These are phyloP conservation scores for Zaprionus kolodkinae DNA, from an alignment of 1,140 invertebrate genomes.

Conservation along the genomic window DNA sequence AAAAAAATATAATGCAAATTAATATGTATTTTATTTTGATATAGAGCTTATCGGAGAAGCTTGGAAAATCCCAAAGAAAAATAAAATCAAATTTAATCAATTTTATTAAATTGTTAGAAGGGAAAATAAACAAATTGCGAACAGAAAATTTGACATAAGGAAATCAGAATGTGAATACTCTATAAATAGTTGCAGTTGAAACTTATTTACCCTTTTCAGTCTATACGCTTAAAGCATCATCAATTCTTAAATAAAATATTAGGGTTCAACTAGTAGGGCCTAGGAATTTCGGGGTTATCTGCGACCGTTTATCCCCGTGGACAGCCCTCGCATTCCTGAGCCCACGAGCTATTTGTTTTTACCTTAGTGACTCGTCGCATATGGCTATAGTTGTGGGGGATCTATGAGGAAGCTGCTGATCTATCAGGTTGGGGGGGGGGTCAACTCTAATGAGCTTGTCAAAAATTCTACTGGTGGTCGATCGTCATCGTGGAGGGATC, in stretches of 20 bases:
- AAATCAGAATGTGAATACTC: too few relatives aligned
- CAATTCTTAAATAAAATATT: not conserved
- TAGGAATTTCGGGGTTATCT: constrained; percentile 1
- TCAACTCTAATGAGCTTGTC: constrained; percentile 69
- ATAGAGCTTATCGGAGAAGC: too few relatives aligned
- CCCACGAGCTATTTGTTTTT: constrained; percentile 71
- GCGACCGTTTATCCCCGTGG: constrained; percentile 25
- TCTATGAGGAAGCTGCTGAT: not conserved
- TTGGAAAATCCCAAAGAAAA: too few relatives aligned
- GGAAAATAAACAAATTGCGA: too few relatives aligned
- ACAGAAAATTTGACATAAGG: too few relatives aligned
- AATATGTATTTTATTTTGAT: too few relatives aligned
- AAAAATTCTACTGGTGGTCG: constrained; percentile 76
- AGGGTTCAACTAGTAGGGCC: not conserved
- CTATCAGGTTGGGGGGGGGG: not conserved
- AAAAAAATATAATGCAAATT: too few relatives aligned
- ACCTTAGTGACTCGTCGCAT: constrained; percentile 24
- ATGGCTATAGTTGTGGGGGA: not conserved
- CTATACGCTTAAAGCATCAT: not conserved
- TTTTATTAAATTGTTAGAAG: too few relatives aligned
- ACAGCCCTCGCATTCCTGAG: constrained; percentile 63
- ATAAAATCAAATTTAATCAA: too few relatives aligned
- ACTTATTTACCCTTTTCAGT: too few relatives aligned
- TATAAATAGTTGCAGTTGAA: too few relatives aligned
- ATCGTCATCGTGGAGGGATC: constrained; percentile 2